phyloP scores from a whole-genome alignment of 1,140 invertebrate species.

The Berghia stephanieae region DNA sequence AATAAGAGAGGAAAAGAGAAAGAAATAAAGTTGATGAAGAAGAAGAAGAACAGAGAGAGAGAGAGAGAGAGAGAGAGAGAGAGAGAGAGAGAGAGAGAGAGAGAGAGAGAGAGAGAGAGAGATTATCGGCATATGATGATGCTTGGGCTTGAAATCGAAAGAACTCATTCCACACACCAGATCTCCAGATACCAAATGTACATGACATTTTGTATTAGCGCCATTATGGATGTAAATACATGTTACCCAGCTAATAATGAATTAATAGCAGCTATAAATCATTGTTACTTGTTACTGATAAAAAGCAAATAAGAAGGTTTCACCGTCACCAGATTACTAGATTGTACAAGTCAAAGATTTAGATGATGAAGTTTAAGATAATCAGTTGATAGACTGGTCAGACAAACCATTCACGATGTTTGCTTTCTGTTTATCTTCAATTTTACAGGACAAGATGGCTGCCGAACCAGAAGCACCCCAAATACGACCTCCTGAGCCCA shows the following conservation, averaged over 20 bases:
- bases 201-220: neutral
- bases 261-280: neutral
- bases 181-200: neutral
- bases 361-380: no score
- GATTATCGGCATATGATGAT: neutral
- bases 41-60: neutral
- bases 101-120: neutral
- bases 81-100: constrained; percentile 6
- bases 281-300: neutral
- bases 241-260: neutral
- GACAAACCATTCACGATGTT: neutral
- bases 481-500: constrained; percentile 55
- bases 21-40: neutral
- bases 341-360: neutral
- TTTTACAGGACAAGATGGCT: constrained; percentile 38
- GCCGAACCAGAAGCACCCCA: constrained; percentile 42
- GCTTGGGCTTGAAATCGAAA: neutral
- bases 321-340: neutral
- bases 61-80: constrained; percentile 7
- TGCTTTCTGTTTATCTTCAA: neutral
- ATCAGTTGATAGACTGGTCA: no score
- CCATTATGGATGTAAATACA: neutral
- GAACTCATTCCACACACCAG: neutral
- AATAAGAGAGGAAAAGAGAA: neutral
- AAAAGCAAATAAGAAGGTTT: neutral